phyloP scores from a whole-genome alignment of 1,140 invertebrate genomes.

The Lethrus apterus region DNA sequence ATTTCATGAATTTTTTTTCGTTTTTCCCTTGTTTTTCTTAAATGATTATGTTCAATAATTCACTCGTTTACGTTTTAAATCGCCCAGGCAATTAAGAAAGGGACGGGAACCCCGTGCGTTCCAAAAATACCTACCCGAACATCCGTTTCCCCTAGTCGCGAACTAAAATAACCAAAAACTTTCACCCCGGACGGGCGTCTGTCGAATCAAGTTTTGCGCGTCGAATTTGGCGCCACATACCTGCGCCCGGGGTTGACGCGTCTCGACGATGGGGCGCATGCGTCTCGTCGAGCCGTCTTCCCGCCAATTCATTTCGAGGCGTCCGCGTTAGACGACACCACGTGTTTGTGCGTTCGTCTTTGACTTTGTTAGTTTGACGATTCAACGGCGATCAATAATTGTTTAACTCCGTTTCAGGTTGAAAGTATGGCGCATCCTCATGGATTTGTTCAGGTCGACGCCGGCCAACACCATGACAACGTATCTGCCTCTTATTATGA shows the following conservation, averaged over 20 bases:
- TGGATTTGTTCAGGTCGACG: conserved; percentile 30
- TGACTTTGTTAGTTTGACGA: conserved; percentile 2
- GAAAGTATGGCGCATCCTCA: conserved; percentile 27
- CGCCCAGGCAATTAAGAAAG: too few species aligned
- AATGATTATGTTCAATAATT: too few species aligned
- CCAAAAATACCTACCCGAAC: background rate
- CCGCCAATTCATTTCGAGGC: conserved; percentile 23
- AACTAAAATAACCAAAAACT: background rate
- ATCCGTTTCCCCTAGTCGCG: background rate
- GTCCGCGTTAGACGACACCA: conserved; percentile 16
- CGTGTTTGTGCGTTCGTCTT: conserved; percentile 16
- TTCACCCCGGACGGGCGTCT: background rate
- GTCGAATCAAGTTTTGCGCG: background rate
- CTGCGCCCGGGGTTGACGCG: background rate
- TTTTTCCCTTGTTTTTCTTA: too few species aligned
- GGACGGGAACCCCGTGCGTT: background rate
- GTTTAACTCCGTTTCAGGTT: conserved; percentile 24
- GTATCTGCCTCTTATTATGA: conserved; percentile 35
- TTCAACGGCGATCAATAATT: background rate
- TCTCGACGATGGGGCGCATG: conserved; percentile 9
- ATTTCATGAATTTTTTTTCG: too few species aligned
- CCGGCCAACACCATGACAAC: conserved; percentile 26
- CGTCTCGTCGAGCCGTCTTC: conserved; percentile 14
- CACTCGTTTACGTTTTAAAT: too few species aligned
- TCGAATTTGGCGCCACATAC: conserved; percentile 11